Conservation (phyloP, 53 echinoderm and acorn worm species). For the Holothuria scabra region DNA sequence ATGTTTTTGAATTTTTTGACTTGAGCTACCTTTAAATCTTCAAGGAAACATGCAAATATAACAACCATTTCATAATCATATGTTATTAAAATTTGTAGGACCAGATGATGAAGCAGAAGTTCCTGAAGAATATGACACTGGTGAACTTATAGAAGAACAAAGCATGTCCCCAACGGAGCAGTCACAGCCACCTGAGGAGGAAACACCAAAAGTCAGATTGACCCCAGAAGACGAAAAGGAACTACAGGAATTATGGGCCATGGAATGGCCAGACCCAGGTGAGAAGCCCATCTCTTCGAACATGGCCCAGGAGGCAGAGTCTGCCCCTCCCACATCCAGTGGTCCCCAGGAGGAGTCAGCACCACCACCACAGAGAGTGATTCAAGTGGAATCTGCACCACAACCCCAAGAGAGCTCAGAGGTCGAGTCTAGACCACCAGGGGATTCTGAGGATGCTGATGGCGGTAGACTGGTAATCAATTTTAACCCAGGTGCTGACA, state of each 20-base stretch:
- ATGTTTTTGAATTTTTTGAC: no score
- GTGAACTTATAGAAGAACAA: slow-evolving; percentile 57
- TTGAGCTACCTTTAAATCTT: no score
- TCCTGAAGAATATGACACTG: slow-evolving; percentile 47
- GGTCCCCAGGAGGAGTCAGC: slow-evolving; percentile 33
- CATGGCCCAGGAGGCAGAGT: slow-evolving; percentile 12
- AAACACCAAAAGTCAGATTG: slow-evolving; percentile 38
- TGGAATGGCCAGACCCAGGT: slow-evolving; percentile 53
- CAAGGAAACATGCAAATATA: no score
- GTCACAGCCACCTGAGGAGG: slow-evolving; percentile 56
- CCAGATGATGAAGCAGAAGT: slow-evolving; percentile 48
- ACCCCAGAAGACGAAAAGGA: slow-evolving; percentile 65
- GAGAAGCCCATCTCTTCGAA: slow-evolving; percentile 20
- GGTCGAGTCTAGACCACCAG: slow-evolving; percentile 16
- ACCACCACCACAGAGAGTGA: slow-evolving; percentile 6
- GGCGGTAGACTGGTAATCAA: slow-evolving; percentile 20
- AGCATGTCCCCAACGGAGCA: slow-evolving; percentile 61
- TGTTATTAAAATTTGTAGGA: not conserved
- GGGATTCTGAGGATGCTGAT: not conserved
- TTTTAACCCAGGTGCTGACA: slow-evolving; percentile 11
- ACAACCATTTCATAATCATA: no score
- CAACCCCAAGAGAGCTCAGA: not conserved
- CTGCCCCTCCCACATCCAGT: slow-evolving; percentile 20
- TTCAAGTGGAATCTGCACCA: slow-evolving; percentile 3
- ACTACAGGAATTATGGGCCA: slow-evolving; percentile 69